Conservation (phyloP, 2,888 invertebrate genomes). For the Ennomos erosarius region DNA sequence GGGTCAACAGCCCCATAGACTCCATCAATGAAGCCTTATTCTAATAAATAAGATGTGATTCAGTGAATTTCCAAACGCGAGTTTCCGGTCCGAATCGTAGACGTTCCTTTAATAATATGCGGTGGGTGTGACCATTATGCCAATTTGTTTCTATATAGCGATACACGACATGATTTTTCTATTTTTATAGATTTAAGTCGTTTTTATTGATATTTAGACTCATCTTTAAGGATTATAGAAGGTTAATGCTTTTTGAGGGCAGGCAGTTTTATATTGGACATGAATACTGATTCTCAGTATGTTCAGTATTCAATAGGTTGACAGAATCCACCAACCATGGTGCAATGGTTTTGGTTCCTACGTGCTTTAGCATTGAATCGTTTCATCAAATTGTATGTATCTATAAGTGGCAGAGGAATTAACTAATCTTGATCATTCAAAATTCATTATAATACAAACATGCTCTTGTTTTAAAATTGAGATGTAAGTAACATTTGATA, state of each 20-base stretch:
- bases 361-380: too few species aligned
- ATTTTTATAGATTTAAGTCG: slow-evolving; percentile 35
- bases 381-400: too few species aligned
- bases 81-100: slow-evolving; percentile 30
- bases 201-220: slow-evolving; percentile 29
- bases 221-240: slow-evolving; percentile 11
- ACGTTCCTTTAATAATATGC: slow-evolving; percentile 30
- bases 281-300: too few species aligned
- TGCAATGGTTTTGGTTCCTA: too few species aligned
- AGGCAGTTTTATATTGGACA: neutral
- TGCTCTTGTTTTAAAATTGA: too few species aligned
- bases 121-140: slow-evolving; percentile 38
- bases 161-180: slow-evolving; percentile 22
- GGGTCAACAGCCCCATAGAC: slow-evolving; percentile 16
- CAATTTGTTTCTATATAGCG: slow-evolving; percentile 32
- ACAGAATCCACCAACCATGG: too few species aligned
- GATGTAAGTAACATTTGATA: too few species aligned
- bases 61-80: slow-evolving; percentile 35
- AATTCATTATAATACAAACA: too few species aligned
- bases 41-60: slow-evolving; percentile 31
- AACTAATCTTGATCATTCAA: too few species aligned
- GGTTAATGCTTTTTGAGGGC: slow-evolving; percentile 6
- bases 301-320: too few species aligned
- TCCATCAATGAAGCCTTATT: slow-evolving; percentile 27
- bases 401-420: too few species aligned